Conservation (phyloP, 2,113 vertebrate species). For the Dolichallabes microphthalmus region DNA sequence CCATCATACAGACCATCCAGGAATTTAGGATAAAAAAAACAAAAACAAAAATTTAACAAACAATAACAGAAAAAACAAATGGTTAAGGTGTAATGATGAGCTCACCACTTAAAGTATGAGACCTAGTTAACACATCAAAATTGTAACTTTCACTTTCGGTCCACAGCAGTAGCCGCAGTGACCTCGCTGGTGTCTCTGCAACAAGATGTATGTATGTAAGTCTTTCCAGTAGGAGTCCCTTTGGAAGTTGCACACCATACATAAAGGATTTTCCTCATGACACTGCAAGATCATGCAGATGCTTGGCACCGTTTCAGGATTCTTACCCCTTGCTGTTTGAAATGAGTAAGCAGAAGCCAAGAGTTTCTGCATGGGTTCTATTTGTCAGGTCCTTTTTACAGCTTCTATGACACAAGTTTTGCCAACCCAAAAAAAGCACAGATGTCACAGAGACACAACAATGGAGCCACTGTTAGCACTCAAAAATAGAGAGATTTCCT, state of each 20-base stretch:
- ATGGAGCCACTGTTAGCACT: slow-evolving; percentile 58
- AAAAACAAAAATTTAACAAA: neutral
- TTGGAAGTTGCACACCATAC: slow-evolving; percentile 51
- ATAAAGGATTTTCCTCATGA: slow-evolving; percentile 56
- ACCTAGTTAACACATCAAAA: slow-evolving; percentile 9
- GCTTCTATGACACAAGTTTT: slow-evolving; percentile 41
- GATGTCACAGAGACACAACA: slow-evolving; percentile 55
- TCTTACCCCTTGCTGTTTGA: slow-evolving; percentile 7
- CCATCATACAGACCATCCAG: slow-evolving; percentile 6
- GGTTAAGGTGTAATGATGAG: slow-evolving; percentile 18
- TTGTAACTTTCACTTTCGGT: neutral
- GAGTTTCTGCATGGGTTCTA: slow-evolving; percentile 29
- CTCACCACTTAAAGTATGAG: neutral
- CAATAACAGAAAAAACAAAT: slow-evolving; percentile 11
- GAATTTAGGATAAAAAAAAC: slow-evolving; percentile 38
- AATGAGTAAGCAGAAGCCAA: slow-evolving; percentile 32
- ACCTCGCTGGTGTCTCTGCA: slow-evolving; percentile 15
- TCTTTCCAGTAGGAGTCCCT: slow-evolving; percentile 17
- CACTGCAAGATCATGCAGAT: slow-evolving; percentile 47
- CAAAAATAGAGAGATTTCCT: slow-evolving; percentile 56
- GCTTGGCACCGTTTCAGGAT: slow-evolving; percentile 31
- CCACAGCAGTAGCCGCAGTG: slow-evolving; percentile 8
- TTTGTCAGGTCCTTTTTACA: slow-evolving; percentile 37
- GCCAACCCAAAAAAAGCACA: slow-evolving; percentile 47
- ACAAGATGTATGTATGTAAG: slow-evolving; percentile 18